Conservation (phyloP, 2,797 vertebrate species). For the Ptychadena robeensis region DNA sequence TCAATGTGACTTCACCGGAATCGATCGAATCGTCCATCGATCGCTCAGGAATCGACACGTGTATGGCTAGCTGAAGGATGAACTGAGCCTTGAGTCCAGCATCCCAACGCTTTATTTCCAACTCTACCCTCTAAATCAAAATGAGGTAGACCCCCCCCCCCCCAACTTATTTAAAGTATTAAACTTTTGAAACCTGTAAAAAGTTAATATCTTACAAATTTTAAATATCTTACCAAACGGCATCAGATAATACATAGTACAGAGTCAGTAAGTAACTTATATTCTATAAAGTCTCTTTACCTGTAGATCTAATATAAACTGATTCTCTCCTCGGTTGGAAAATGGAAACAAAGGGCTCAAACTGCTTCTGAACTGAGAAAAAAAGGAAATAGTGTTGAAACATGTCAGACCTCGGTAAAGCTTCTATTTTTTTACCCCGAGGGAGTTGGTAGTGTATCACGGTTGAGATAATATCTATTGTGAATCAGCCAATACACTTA, state of each 20-base stretch:
- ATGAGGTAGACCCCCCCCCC: no score
- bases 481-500: constrained; percentile 70
- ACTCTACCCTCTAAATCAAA: no score
- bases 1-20: no score
- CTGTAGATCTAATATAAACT: constrained; percentile 78
- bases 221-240: not conserved
- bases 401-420: constrained; percentile 71
- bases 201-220: no score
- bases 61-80: no score
- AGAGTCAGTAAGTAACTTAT: not conserved
- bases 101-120: no score
- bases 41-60: no score
- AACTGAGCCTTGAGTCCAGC: no score
- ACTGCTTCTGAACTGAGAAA: constrained; percentile 70
- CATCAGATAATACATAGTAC: not conserved
- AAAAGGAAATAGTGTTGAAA: constrained; percentile 73
- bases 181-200: no score
- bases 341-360: constrained; percentile 73
- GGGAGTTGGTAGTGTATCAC: constrained; percentile 62
- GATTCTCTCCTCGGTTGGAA: constrained; percentile 76
- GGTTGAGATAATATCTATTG: constrained; percentile 66
- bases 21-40: no score
- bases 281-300: constrained; percentile 68
- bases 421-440: constrained; percentile 69
- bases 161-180: no score